Percentiles rank a stretch among this genome's conserved stretches.
Evolutionary conservation across 2,797 vertebrate genomes (phyloP).

Genomic region (Gallinago stenura): DNA sequence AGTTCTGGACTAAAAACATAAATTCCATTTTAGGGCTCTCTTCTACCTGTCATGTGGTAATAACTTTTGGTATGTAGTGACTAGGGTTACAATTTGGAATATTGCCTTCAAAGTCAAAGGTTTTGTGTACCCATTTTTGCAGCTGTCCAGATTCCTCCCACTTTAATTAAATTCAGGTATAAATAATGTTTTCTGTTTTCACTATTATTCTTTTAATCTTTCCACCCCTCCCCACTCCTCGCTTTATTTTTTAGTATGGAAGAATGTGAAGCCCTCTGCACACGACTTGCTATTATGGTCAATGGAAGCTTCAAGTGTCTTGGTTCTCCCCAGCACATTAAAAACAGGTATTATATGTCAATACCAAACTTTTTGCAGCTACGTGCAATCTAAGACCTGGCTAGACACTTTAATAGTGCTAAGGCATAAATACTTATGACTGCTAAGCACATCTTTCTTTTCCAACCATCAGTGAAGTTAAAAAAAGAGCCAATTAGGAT

Average conservation of each 20-base stretch:
- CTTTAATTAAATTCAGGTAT: background rate
- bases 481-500: background rate
- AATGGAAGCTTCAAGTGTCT: constrained; percentile 90
- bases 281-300: constrained; percentile 92
- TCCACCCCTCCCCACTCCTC: rapidly evolving
- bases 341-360: constrained; percentile 84
- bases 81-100: background rate
- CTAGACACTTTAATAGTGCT: background rate
- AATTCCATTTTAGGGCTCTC: background rate
- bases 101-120: background rate
- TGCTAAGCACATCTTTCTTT: background rate
- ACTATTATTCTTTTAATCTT: background rate
- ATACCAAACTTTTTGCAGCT: background rate
- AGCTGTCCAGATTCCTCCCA: background rate
- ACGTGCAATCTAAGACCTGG: background rate
- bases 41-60: background rate
- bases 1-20: background rate
- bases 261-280: constrained; percentile 93
- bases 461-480: background rate
- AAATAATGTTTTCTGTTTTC: background rate
- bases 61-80: background rate
- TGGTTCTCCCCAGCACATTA: constrained; percentile 93
- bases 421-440: background rate
- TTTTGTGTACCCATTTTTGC: background rate
- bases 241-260: constrained; percentile 86